Percentiles rank a stretch among this genome's conserved stretches.
Evolutionary conservation across 2,797 vertebrate species (phyloP).

Genomic region (Rhincodon typus): DNA sequence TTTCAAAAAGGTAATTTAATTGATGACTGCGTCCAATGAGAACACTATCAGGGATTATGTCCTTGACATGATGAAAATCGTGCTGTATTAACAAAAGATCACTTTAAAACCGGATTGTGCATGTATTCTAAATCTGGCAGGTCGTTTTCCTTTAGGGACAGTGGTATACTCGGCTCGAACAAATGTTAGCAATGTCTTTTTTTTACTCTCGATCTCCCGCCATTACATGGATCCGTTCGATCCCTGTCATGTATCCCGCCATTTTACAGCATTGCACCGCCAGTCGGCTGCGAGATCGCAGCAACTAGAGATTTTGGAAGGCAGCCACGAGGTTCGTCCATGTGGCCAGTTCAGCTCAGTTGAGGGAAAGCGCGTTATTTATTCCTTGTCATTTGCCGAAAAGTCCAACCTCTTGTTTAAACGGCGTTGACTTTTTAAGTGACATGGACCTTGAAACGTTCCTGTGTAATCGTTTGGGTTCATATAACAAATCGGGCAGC

Average conservation of each 20-base stretch:
- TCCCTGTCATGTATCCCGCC: conserved; percentile 27
- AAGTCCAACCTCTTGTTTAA: conserved; percentile 15
- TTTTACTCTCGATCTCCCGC: background rate
- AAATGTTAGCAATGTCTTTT: background rate
- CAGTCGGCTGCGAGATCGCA: conserved; percentile 26
- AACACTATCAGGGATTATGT: background rate
- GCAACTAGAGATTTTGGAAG: conserved; percentile 14
- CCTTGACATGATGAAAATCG: conserved; percentile 1
- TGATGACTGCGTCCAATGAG: conserved; percentile 19
- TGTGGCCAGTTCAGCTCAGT: background rate
- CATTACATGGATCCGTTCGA: conserved; percentile 19
- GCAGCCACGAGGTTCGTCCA: conserved; percentile 29
- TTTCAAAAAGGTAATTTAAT: conserved; percentile 1
- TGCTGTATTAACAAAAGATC: background rate
- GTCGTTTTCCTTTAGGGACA: background rate
- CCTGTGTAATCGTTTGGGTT: background rate
- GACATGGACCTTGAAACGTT: background rate
- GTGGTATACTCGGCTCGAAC: background rate
- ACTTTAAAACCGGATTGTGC: background rate
- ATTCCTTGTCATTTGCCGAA: background rate
- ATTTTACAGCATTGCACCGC: conserved; percentile 38
- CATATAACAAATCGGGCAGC: background rate
- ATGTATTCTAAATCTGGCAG: background rate
- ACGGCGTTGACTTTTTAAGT: background rate
- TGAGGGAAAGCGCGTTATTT: background rate